A percentile compares a stretch with the other conserved stretches of the same genome.
These are phyloP conservation scores for Fundulus diaphanus DNA, from an alignment of 2,797 vertebrate genomes.

Conservation along the genomic window DNA sequence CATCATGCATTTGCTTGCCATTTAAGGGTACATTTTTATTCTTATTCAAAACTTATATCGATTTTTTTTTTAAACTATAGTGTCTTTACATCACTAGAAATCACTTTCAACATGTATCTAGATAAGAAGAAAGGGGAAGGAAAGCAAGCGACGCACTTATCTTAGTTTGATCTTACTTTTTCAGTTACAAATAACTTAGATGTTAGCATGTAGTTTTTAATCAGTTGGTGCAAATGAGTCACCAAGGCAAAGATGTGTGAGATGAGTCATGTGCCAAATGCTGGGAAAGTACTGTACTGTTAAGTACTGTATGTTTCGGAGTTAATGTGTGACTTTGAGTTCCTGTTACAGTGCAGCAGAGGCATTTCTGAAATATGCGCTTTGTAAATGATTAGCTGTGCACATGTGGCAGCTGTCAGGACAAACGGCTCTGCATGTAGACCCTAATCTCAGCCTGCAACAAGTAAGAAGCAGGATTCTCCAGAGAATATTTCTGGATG, in stretches of 20 bases:
- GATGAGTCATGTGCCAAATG: constrained; percentile 44
- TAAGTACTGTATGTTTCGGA: constrained; percentile 46
- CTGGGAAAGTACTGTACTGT: too few relatives aligned
- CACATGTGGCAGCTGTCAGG: constrained; percentile 68
- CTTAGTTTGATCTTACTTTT: neutral
- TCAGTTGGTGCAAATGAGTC: constrained; percentile 6
- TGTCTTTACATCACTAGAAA: neutral
- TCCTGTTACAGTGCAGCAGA: constrained; percentile 63
- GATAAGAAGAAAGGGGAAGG: neutral
- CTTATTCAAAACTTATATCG: constrained; percentile 9
- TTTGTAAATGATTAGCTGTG: constrained; percentile 76
- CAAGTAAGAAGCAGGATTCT: constrained; percentile 23
- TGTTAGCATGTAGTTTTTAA: neutral
- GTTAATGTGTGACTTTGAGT: constrained; percentile 78
- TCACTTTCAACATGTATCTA: neutral
- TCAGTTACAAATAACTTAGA: neutral
- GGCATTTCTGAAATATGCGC: constrained; percentile 66
- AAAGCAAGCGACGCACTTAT: neutral
- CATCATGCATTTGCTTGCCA: neutral
- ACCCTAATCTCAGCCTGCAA: constrained; percentile 40
- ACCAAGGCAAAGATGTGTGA: constrained; percentile 1
- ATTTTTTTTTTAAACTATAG: too few relatives aligned
- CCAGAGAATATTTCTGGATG: constrained; percentile 11
- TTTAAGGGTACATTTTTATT: neutral
- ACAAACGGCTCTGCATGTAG: constrained; percentile 2